Evolutionary conservation across 2,797 vertebrate genomes (phyloP).

Genomic region (Microctenopoma stevenorrisi): DNA sequence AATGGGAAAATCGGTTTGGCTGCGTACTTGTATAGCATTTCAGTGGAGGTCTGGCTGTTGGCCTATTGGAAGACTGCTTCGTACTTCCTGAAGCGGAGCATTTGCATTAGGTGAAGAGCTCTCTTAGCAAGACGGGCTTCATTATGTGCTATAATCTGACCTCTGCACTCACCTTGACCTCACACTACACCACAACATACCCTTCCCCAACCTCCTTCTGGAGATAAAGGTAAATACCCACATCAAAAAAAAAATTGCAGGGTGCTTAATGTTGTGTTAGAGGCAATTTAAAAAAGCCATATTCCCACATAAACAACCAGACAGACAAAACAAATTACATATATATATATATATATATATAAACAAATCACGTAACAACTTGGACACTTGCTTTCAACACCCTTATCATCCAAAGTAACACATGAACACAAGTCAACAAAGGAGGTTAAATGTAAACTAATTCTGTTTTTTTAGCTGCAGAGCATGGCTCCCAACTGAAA

Average conservation of each 20-base stretch:
- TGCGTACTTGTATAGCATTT: conserved; percentile 48
- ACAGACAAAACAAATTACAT: conserved; percentile 53
- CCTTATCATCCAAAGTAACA: conserved; percentile 76
- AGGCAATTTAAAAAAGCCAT: conserved; percentile 57
- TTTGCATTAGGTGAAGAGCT: conserved; percentile 62
- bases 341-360: no score
- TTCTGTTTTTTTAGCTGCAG: conserved; percentile 84
- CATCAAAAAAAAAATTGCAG: conserved; percentile 33
- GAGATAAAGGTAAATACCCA: conserved; percentile 56
- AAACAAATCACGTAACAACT: conserved; percentile 62
- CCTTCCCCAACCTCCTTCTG: conserved; percentile 23
- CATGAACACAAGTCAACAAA: conserved; percentile 69
- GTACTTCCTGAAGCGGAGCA: conserved; percentile 72
- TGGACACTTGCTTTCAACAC: conserved; percentile 74
- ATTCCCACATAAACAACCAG: conserved; percentile 58
- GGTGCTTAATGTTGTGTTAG: conserved; percentile 52
- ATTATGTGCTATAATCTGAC: conserved; percentile 36
- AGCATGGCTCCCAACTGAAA: conserved; percentile 67
- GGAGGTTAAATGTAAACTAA: conserved; percentile 86
- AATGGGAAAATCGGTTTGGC: conserved; percentile 60
- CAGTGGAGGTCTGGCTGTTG: conserved; percentile 53
- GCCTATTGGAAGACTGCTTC: conserved; percentile 80
- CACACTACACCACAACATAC: conserved; percentile 13
- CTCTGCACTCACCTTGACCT: conserved; percentile 38
- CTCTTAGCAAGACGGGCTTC: conserved; percentile 20